Evolutionary conservation across 2,113 vertebrate genomes (phyloP).

Genomic region (Heptranchias perlo): DNA sequence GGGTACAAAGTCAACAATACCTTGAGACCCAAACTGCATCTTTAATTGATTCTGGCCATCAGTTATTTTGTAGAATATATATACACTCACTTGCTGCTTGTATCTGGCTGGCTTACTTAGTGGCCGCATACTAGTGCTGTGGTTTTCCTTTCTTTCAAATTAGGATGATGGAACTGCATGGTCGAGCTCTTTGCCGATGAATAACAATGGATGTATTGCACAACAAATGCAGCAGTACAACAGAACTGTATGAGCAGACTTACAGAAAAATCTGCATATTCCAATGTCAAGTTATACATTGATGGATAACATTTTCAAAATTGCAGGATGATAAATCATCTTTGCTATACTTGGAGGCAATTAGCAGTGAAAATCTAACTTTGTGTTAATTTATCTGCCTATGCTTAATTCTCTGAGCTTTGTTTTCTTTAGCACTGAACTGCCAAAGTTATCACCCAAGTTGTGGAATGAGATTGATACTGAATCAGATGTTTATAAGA

Average conservation of each 20-base stretch:
- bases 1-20: too few species aligned
- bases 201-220: neutral
- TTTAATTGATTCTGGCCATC: too few species aligned
- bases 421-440: constrained; percentile 63
- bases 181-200: neutral
- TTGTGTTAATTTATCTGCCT: neutral
- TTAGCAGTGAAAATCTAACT: neutral
- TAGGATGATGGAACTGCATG: neutral
- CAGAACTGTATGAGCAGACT: neutral
- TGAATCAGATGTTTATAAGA: constrained; percentile 89
- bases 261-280: neutral
- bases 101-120: neutral
- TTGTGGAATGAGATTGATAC: constrained; percentile 69
- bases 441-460: constrained; percentile 56
- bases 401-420: neutral
- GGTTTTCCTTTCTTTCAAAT: neutral
- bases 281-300: neutral
- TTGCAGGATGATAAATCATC: neutral
- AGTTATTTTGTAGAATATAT: too few species aligned
- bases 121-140: neutral
- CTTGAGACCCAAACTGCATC: too few species aligned
- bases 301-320: neutral
- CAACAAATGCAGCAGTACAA: neutral
- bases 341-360: neutral
- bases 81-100: too few species aligned